These are phyloP conservation scores for Zeugodacus cucurbitae DNA, from an alignment of 1,140 invertebrate species.

Conservation along the genomic window DNA sequence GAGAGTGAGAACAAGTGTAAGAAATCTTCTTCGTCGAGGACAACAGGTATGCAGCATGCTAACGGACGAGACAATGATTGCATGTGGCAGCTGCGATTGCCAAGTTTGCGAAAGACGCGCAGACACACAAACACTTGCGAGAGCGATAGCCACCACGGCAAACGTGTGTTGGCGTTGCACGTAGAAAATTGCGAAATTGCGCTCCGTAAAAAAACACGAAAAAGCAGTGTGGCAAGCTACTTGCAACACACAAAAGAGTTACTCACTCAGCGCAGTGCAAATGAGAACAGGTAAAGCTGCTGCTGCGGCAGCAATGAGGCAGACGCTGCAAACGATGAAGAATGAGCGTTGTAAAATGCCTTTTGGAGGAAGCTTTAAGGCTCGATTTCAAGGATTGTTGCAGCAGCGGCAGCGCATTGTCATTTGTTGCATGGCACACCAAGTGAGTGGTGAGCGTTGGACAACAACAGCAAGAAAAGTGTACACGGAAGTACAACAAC, in stretches of 20 bases:
- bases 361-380: not conserved
- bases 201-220: not conserved
- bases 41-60: not conserved
- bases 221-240: not conserved
- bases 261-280: constrained; percentile 22
- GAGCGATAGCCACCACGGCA: not conserved
- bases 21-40: not conserved
- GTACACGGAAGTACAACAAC: not conserved
- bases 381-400: not conserved
- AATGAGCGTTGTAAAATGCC: not conserved
- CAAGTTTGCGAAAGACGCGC: not conserved
- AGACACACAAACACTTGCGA: not conserved
- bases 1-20: not conserved
- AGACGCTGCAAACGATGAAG: constrained; percentile 1
- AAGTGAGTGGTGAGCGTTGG: not conserved
- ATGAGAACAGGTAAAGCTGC: constrained; percentile 21
- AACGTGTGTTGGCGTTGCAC: not conserved
- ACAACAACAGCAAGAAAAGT: not conserved
- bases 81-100: not conserved
- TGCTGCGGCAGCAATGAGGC: not conserved
- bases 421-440: constrained; percentile 16
- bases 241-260: not conserved
- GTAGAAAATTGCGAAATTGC: constrained; percentile 34
- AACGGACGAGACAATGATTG: not conserved
- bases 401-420: not conserved